Percentiles rank a stretch among this genome's conserved stretches.
Evolutionary conservation across 2,888 invertebrate genomes (phyloP).

Genomic region (Erebia palarica): DNA sequence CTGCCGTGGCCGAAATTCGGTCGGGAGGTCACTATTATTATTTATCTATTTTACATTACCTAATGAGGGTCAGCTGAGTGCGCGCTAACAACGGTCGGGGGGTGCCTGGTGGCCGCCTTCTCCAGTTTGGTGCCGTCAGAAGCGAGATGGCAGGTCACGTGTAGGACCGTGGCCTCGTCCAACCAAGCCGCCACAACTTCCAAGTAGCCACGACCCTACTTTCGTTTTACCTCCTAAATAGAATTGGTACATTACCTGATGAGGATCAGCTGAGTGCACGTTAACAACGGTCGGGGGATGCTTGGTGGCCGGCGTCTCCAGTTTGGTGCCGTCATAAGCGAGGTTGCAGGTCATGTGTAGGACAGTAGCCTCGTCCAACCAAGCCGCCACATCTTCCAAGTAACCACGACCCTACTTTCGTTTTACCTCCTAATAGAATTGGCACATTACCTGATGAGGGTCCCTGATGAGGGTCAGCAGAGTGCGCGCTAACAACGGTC

Average conservation of each 20-base stretch:
- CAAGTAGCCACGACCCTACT: slow-evolving; percentile 47
- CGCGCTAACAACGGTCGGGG: slow-evolving; percentile 62
- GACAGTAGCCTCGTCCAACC: slow-evolving; percentile 92
- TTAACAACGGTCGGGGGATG: slow-evolving; percentile 58
- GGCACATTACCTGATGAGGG: slow-evolving; percentile 44
- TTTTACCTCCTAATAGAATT: neutral
- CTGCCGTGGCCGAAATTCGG: no score
- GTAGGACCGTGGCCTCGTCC: slow-evolving; percentile 94
- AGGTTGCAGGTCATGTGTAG: slow-evolving; percentile 94
- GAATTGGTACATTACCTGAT: slow-evolving; percentile 28
- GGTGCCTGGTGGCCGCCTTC: no score
- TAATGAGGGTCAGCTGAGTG: slow-evolving; percentile 65
- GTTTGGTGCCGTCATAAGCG: slow-evolving; percentile 94
- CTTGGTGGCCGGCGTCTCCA: slow-evolving; percentile 76
- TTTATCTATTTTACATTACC: slow-evolving; percentile 53
- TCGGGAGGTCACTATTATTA: no score
- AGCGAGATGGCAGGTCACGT: slow-evolving; percentile 93
- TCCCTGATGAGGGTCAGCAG: slow-evolving; percentile 61
- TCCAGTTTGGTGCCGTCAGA: slow-evolving; percentile 96
- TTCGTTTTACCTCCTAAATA: neutral
- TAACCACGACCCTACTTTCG: slow-evolving; percentile 28
- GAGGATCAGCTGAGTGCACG: slow-evolving; percentile 63
- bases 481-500: slow-evolving; percentile 82
- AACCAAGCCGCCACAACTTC: slow-evolving; percentile 80
- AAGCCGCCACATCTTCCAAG: slow-evolving; percentile 75